These are phyloP conservation scores for Aphelenchoides avenae DNA, from an alignment of 1,140 invertebrate species.

Conservation along the genomic window DNA sequence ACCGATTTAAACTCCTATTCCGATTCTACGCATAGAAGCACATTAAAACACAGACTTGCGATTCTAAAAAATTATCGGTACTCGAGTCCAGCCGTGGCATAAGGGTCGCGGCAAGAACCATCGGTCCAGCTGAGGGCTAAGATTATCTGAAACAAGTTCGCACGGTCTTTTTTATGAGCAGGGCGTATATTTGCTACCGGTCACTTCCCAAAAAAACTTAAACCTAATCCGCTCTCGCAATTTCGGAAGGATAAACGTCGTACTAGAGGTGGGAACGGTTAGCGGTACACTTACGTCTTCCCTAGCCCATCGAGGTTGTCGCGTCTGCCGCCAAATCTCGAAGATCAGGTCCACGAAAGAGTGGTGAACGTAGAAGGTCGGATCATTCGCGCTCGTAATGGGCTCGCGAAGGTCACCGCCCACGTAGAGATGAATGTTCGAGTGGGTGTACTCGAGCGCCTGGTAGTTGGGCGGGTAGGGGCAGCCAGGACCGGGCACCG, in stretches of 20 bases:
- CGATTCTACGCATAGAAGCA: too few species aligned
- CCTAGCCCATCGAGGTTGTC: conserved; percentile 32
- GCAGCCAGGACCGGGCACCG: conserved; percentile 46
- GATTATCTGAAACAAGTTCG: too few species aligned
- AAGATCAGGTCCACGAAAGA: conserved; percentile 61
- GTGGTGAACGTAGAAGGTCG: conserved; percentile 56
- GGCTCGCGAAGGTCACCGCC: conserved; percentile 47
- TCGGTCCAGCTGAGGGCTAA: too few species aligned
- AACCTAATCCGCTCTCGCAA: too few species aligned
- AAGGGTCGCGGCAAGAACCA: too few species aligned
- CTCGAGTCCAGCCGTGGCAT: too few species aligned
- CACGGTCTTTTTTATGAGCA: not conserved
- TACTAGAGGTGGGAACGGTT: too few species aligned
- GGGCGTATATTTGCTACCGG: conserved; percentile 1
- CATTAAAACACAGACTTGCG: too few species aligned
- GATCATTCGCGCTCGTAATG: conserved; percentile 27
- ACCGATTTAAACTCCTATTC: too few species aligned
- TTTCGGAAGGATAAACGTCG: too few species aligned
- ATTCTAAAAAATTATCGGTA: too few species aligned
- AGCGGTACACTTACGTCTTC: conserved; percentile 20
- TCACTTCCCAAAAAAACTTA: too few species aligned
- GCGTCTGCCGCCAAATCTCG: conserved; percentile 57
- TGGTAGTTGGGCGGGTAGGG: conserved; percentile 53
- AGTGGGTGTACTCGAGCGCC: conserved; percentile 55
- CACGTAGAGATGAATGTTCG: conserved; percentile 58